Conservation (phyloP, 2,888 invertebrate species). For the Clunio marinus region DNA sequence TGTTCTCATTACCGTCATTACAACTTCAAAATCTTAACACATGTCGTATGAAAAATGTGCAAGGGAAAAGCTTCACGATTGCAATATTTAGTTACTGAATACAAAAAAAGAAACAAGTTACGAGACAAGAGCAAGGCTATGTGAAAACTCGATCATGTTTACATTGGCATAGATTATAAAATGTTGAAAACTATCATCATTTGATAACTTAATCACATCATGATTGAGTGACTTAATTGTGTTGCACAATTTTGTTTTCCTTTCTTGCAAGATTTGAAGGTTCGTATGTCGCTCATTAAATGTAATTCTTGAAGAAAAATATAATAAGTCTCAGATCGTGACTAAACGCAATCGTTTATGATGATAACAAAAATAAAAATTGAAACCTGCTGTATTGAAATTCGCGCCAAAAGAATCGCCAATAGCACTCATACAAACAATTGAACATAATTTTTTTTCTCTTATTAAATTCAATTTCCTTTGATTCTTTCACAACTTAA, state of each 20-base stretch:
- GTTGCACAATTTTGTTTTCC: too few species aligned
- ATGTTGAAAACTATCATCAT: too few species aligned
- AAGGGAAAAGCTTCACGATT: constrained; percentile 3
- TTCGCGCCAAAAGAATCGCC: constrained; percentile 28
- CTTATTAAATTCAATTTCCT: constrained; percentile 26
- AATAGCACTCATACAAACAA: neutral
- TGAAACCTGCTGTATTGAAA: constrained; percentile 7
- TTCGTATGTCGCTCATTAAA: too few species aligned
- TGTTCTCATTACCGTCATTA: constrained; percentile 10
- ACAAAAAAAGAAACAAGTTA: neutral
- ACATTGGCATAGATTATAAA: too few species aligned
- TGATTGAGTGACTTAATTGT: too few species aligned
- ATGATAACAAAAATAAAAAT: constrained; percentile 28
- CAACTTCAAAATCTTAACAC: constrained; percentile 5
- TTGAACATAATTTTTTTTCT: constrained; percentile 7
- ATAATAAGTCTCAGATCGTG: too few species aligned
- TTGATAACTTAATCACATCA: too few species aligned
- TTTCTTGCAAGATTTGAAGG: too few species aligned
- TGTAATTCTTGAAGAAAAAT: too few species aligned
- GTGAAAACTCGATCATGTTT: too few species aligned
- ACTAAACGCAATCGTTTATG: too few species aligned
- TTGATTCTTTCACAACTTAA: neutral
- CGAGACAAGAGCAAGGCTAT: too few species aligned
- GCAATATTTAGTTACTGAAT: neutral
- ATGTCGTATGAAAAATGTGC: constrained; percentile 12